Base-by-base conservation (phyloP, 2,888 invertebrate species). In the Trisateles emortualis region DNA sequence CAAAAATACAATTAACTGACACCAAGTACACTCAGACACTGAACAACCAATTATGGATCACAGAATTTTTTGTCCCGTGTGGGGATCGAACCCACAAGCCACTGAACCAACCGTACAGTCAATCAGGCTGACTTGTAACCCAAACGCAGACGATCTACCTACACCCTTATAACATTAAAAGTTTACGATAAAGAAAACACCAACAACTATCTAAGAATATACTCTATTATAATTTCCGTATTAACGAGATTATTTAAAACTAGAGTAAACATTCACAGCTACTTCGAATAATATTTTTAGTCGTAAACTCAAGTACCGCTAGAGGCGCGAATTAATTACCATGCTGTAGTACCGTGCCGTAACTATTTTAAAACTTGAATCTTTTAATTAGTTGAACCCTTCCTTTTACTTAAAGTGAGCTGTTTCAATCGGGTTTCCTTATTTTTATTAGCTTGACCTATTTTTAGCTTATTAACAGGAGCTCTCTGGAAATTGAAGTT, bases 291-390 rank as follows among this genome's bases (percentile, higher is more conserved):
- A 65, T 65, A 68, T 3, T 68, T 65, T 67, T 43, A 59, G 53
- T 68, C 57, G 57, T 67, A 60, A 60, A 64, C 48, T 55, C 30
- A 48, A 67, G 53, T 60, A 42, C 36, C 16, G 52, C 58, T 63
- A 41, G 40, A 58, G 59, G 65, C 63, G 55, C 59, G 59, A 65
- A 65, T 68, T 65, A 68, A 65, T 68, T 68, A 54, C 51, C 54
- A 14, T 19, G 17, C 63, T 26, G 17, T 35, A 53, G n/a, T n/a
- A n/a, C n/a, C n/a, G n/a, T n/a, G 52, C 50, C 42, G 57, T 57
- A 60, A 68, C 68, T 68, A 68, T 68, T 68, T 68, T 60, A 60
- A 68, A 68, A 68, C 48, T 68, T 60, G 55, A 65, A 68, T 68
- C 57, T 68, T 68, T 65, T 68, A 68, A 68, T 68, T 68, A 68